Conservation (phyloP, 2,113 vertebrate species). For the Apteryx mantelli region DNA sequence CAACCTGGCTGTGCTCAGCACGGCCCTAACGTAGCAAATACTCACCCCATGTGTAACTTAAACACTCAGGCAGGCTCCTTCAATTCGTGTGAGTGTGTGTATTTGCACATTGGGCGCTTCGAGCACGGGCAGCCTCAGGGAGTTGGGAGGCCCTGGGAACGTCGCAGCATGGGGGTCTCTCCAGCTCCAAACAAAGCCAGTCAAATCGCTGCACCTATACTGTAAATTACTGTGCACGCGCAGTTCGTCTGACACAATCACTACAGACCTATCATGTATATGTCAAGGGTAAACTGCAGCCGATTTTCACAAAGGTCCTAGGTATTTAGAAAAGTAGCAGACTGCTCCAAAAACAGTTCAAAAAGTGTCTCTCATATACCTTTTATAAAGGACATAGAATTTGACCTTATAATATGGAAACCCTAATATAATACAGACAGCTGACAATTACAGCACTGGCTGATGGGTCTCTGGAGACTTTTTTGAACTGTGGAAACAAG, state of each 20-base stretch:
- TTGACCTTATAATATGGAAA: not conserved
- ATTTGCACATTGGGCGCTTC: not conserved
- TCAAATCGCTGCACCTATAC: accelerated
- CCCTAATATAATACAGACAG: not conserved
- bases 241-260: not conserved
- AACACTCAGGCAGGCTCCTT: not conserved
- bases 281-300: not conserved
- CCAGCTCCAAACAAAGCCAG: not conserved
- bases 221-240: not conserved
- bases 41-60: not conserved
- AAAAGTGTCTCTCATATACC: not conserved
- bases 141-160: not conserved
- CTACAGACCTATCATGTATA: not conserved
- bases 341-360: not conserved
- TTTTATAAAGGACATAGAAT: not conserved
- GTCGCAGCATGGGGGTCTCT: not conserved
- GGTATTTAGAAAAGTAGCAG: not conserved
- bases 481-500: not conserved
- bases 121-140: not conserved
- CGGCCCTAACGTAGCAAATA: accelerated
- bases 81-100: not conserved
- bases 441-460: not conserved
- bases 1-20: not conserved
- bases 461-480: not conserved
- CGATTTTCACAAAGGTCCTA: not conserved